Evolutionary conservation across 2,113 vertebrate species (phyloP), one percentile per base, ranked within the genome.

Genomic region (Aythya baeri): DNA sequence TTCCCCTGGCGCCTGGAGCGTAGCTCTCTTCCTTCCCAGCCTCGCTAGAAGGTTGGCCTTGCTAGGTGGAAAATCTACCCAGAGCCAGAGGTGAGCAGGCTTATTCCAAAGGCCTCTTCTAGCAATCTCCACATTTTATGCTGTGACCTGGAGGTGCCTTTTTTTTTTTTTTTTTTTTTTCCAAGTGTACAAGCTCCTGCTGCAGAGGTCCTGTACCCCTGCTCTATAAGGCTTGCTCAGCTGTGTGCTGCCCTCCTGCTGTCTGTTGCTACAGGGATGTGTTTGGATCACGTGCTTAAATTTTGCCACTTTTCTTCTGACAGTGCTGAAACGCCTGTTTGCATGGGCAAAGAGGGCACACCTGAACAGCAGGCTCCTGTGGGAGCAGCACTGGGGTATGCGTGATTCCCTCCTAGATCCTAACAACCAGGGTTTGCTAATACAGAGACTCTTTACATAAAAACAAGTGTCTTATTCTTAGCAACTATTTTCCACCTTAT

Each of bases 361-460:
- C 26, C 6, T 55, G 72, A 54, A 78, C 34, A 71, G 23, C 27
- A 31, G 18, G 46, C 21, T 36, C 15, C 18, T 49, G 15, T 5
- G 17, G 9, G 3, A 7, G 6, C 23, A 34, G 29, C 13, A 9
- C 29, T 44, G 67, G 13, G 4, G 4, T 59, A 9, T 4, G 1
- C 0, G 0, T 36, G 7, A 13, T 31, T 65, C 50, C 13, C 5
- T 16, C 74, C 34, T 58, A 6, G 31, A 34, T 29, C 15, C 9
- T 83, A 32, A 10, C 21, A 52, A 6, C 12, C 6, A 16, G 14
- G 11, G 7, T 57, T 90, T 75, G 23, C 43, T 23, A 4, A 12
- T 2, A 43, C 36, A 57, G 20, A 6, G 61, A 17, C 21, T 18
- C 46, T 67, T 49, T 63, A 26, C 17, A 25, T 72, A 52, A 3